These are phyloP conservation scores for Perithous albicinctus DNA, from an alignment of 2,888 invertebrate species.

Conservation along the genomic window DNA sequence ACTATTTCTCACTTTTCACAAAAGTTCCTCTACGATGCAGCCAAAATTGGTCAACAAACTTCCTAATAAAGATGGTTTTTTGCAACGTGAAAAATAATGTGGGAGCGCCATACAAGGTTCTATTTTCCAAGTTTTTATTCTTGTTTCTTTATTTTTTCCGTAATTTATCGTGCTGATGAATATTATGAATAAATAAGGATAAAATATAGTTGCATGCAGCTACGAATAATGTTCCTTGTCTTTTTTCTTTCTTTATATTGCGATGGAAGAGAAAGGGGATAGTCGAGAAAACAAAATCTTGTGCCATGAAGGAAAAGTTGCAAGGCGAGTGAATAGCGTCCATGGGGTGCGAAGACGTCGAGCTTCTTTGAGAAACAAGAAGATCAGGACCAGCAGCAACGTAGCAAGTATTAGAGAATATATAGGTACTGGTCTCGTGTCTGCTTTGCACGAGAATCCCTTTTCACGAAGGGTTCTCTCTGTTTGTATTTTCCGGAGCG, in stretches of 20 bases:
- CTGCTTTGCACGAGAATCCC: conserved; percentile 20
- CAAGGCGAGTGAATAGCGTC: conserved; percentile 46
- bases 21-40: no score
- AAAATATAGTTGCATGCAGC: background rate
- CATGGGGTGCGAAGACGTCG: conserved; percentile 41
- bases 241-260: background rate
- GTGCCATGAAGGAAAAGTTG: conserved; percentile 38
- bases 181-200: conserved; percentile 7
- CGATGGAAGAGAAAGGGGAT: background rate
- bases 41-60: no score
- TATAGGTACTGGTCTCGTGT: background rate
- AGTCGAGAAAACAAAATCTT: conserved; percentile 30
- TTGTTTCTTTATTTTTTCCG: conserved; percentile 8
- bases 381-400: conserved; percentile 37
- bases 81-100: no score
- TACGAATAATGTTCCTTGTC: background rate
- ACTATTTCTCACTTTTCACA: no score
- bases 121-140: background rate
- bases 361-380: conserved; percentile 59
- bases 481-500: conserved; percentile 38
- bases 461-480: conserved; percentile 14
- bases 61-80: no score
- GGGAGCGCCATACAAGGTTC: background rate
- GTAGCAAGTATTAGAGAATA: conserved; percentile 5
- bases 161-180: background rate